Evolutionary conservation across 2,113 vertebrate genomes (phyloP), one percentile per base, ranked within the genome.

Genomic region (Corynorhinus townsendii): DNA sequence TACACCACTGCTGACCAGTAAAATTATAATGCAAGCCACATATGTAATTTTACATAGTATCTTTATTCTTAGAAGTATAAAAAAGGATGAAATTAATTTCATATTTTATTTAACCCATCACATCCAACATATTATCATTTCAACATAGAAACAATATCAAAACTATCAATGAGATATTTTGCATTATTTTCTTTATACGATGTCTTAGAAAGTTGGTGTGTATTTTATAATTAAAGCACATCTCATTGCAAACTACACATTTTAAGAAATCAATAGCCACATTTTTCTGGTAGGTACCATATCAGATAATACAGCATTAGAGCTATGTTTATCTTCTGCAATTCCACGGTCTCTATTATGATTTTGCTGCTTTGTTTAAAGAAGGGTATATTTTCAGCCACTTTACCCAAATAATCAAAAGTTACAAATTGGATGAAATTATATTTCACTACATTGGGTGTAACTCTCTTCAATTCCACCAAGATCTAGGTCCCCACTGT

Each of bases 361-460:
- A 20, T 8, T 80, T 87, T 88, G n/a, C 52, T 88, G 24, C 20
- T 90, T 73, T 72, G 79, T 85, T 85, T 71, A 62, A 56, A 84
- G 38, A 49, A 62, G 15, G 33, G 20, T 15, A 0, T 56, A 54
- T 56, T 89, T 91, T 94, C 33, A 87, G 62, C 24, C 26, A 75
- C 43, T 1, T 1, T 5, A 43, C 40, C 43, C 52, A 96, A 77
- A 89, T 20, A 26, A 30, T 0, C 59, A 1, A 59, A 76, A 96
- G 96, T 88, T 90, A 96, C 88, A 93, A 72, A 77, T 77, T 7
- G 83, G 83, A 92, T 95, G 47, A 11, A 0, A 79, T 75, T 82
- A 4, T 80, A 77, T 95, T 96, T 96, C 90, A 92, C 19, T 10
- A n/a, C 47, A 47, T 7, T 68, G 47, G 9, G 2, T 77, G 22